Conservation (phyloP, 2,113 vertebrate genomes). For the Atractosteus spatula region DNA sequence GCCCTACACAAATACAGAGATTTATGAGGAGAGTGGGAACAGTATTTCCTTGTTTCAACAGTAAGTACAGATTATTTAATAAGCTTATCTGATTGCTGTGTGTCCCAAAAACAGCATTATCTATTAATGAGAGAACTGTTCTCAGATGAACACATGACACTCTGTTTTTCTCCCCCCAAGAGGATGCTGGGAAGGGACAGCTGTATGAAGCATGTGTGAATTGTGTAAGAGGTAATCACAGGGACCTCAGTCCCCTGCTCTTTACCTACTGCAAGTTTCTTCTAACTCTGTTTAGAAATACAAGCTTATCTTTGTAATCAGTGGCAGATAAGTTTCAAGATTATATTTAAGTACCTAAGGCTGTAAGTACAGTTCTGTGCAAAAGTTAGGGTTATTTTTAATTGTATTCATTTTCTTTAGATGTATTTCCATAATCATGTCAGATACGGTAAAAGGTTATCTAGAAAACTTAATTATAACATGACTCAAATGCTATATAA, state of each 20-base stretch:
- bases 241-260: no score
- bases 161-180: constrained; percentile 1
- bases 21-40: constrained; percentile 8
- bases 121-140: constrained; percentile 1
- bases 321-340: not conserved
- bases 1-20: constrained; percentile 16
- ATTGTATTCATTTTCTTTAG: no score
- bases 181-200: constrained; percentile 7
- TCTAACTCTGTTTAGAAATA: not conserved
- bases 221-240: constrained; percentile 13
- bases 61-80: constrained; percentile 1
- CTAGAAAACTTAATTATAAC: no score
- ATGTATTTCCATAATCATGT: no score
- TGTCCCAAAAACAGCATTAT: constrained; percentile 18
- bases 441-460: no score
- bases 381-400: no score
- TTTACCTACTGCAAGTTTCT: not conserved
- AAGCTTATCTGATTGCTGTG: constrained; percentile 15
- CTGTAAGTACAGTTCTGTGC: not conserved
- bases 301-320: not conserved
- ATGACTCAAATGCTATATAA: no score
- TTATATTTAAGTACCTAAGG: not conserved
- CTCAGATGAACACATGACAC: constrained; percentile 10
- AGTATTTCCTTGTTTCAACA: constrained; percentile 18
- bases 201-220: constrained; percentile 2